These are phyloP conservation scores for Keiferia lycopersicella DNA, from an alignment of 2,888 invertebrate species.

Conservation along the genomic window DNA sequence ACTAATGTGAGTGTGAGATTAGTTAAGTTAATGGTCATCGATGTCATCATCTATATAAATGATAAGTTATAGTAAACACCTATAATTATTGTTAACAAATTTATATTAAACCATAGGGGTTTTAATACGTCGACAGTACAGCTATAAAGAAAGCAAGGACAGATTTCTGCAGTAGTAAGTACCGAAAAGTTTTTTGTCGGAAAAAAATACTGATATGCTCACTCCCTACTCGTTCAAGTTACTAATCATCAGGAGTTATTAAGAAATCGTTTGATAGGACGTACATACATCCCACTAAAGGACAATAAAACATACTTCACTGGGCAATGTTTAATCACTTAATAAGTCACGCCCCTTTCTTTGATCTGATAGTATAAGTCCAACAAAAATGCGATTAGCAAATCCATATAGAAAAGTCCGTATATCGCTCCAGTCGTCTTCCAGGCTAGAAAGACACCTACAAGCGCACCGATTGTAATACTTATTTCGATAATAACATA, in stretches of 20 bases:
- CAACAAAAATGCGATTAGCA: conserved; percentile 62
- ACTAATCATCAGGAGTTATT: too few relatives aligned
- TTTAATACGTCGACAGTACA: neutral
- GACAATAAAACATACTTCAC: conserved; percentile 2
- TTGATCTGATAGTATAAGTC: conserved; percentile 62
- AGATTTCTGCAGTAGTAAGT: too few relatives aligned
- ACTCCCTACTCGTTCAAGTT: too few relatives aligned
- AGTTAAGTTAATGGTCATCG: too few relatives aligned
- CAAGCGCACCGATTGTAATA: conserved; percentile 50
- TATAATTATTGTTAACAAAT: too few relatives aligned
- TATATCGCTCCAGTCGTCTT: conserved; percentile 63
- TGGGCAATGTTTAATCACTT: conserved; percentile 30
- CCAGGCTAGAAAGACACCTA: conserved; percentile 47
- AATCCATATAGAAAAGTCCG: conserved; percentile 66
- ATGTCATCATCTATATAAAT: too few relatives aligned
- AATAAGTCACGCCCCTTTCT: conserved; percentile 63
- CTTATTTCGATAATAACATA: conserved; percentile 54
- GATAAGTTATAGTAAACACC: too few relatives aligned
- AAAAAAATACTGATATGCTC: too few relatives aligned
- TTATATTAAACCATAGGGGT: too few relatives aligned
- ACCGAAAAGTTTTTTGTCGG: too few relatives aligned
- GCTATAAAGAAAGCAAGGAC: neutral
- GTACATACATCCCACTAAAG: neutral
- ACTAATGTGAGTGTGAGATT: too few relatives aligned
- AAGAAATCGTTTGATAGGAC: too few relatives aligned